Evolutionary conservation across 2,113 vertebrate species (phyloP).

Genomic region (Numenius arquata): DNA sequence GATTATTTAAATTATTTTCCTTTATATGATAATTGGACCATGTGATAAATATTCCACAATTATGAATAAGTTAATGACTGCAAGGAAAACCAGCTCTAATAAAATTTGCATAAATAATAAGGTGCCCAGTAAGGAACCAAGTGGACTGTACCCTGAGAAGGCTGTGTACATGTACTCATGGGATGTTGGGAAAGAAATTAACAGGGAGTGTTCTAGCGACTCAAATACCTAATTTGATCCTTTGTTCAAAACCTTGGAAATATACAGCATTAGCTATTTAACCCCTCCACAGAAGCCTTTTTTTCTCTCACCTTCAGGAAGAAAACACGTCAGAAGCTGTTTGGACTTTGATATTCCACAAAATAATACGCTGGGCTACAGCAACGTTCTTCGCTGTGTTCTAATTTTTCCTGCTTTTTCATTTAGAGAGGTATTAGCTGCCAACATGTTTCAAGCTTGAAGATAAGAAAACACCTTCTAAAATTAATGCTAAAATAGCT

Average conservation of each 20-base stretch:
- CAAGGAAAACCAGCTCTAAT: neutral
- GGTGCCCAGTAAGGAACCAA: neutral
- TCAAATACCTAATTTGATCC: neutral
- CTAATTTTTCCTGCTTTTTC: neutral
- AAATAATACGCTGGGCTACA: neutral
- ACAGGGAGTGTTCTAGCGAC: neutral
- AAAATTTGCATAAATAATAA: neutral
- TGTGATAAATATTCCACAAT: neutral
- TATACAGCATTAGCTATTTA: neutral
- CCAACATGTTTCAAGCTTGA: neutral
- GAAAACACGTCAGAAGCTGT: neutral
- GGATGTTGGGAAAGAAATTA: neutral
- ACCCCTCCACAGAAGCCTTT: neutral
- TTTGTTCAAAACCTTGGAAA: neutral
- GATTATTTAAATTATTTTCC: neutral
- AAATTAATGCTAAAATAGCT: neutral
- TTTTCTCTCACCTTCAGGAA: neutral
- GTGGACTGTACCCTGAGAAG: neutral
- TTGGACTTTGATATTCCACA: neutral
- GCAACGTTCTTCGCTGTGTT: neutral
- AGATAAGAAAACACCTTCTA: neutral
- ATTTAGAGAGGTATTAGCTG: neutral
- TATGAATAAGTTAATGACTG: neutral
- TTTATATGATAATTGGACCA: neutral
- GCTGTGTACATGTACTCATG: neutral